Percentiles rank a stretch among this genome's conserved stretches.
phyloP scores from a whole-genome alignment of 2,797 vertebrate species.

The Chrysocyon brachyurus region DNA sequence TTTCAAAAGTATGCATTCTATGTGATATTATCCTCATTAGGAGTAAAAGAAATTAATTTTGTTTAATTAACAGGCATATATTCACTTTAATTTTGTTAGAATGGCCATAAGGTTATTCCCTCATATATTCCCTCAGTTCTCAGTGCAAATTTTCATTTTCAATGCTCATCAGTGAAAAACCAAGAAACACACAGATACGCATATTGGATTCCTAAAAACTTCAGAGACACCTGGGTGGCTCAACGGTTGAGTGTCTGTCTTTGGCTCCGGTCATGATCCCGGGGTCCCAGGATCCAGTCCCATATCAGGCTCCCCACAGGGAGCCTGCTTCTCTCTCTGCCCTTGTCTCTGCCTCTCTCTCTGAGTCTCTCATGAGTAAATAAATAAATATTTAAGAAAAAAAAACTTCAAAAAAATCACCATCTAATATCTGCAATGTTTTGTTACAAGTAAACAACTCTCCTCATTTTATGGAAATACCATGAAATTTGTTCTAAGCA shows the following conservation, averaged over 20 bases:
- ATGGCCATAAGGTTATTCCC: background rate
- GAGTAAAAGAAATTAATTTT: background rate
- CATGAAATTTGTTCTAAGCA: background rate
- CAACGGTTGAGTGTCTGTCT: no score
- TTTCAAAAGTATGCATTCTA: background rate
- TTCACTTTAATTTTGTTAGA: background rate
- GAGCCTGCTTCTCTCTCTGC: no score
- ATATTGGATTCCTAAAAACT: background rate
- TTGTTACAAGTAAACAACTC: slow-evolving; percentile 45
- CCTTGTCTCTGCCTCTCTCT: no score
- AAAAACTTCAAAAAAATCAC: background rate
- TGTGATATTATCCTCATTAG: background rate
- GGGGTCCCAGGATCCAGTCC: no score
- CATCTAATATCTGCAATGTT: slow-evolving; percentile 48
- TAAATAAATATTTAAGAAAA: no score
- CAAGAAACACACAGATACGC: background rate
- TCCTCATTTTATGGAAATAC: slow-evolving; percentile 52
- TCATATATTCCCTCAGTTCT: background rate
- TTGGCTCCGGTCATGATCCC: no score
- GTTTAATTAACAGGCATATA: background rate
- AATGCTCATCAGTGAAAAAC: background rate
- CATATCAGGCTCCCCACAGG: no score
- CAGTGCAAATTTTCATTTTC: background rate
- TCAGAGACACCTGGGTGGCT: background rate
- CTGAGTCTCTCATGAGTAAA: no score